Evolutionary conservation across 2,797 vertebrate genomes (phyloP), one percentile per base, ranked within the genome.

Genomic region (Bufotes viridis): DNA sequence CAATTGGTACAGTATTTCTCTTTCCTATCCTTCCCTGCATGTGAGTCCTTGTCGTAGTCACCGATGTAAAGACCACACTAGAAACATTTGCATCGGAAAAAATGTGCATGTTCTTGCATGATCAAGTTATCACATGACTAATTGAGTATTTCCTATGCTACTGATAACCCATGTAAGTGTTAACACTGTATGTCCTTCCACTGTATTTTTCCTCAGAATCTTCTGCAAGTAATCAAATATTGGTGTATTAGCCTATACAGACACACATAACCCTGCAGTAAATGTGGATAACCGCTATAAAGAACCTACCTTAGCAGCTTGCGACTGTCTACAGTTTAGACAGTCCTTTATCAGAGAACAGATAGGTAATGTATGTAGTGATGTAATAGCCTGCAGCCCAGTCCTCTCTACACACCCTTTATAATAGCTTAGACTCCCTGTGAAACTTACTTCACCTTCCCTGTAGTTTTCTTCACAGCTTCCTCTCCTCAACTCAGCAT

Each of bases 1-100:
- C 98, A 99, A 97, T 99, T 99, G 98, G 98, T 99, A 99, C 98
- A 99, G 98, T 99, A 99, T 99, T 94, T 96, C 96, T 97, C 96
- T 98, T 96, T 98, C 97, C 97, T 98, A 94, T 95, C 94, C 93
- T 67, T 93, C 94, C 95, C 96, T 96, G 96, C 95, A 94, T 97
- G 98, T 78, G 90, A 94, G 96, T 96, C 94, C 95, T 95, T 95
- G 93, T 95, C 93, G 91, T 93, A 89, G 78, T 93, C 91, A 78
- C 91, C 91, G 81, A 87, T 94, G 94, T 93, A 92, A 94, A 93
- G 93, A 63, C 81, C 91, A 82, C 84, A 87, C 78, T 90, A 88
- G 90, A 90, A 91, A 76, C 88, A 92, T 93, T 93, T 92, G 92
- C 94, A 78, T 93, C 94, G 82, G 69, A 86, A 80, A 87, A 14